These are phyloP conservation scores for Tetanocera ferruginea DNA, from an alignment of 2,888 invertebrate genomes.

Conservation along the genomic window DNA sequence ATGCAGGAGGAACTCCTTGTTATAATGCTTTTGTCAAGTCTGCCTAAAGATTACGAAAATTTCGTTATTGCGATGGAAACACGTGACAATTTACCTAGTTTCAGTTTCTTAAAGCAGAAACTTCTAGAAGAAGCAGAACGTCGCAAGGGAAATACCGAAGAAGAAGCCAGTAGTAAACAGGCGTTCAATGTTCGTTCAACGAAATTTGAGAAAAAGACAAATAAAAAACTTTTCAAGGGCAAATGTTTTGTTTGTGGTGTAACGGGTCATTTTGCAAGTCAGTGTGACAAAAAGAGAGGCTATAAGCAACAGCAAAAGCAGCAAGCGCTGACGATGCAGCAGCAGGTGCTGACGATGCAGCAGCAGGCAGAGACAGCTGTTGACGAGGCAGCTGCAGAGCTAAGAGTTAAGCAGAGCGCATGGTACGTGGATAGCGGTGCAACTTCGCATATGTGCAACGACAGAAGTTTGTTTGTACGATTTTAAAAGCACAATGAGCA, in stretches of 20 bases:
- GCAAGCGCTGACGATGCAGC: slow-evolving; percentile 39
- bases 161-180: slow-evolving; percentile 21
- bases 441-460: slow-evolving; percentile 43
- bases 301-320: slow-evolving; percentile 36
- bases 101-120: slow-evolving; percentile 32
- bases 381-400: slow-evolving; percentile 37
- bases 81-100: slow-evolving; percentile 34
- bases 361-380: too few species aligned
- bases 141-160: slow-evolving; percentile 32
- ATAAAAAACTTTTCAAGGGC: slow-evolving; percentile 37
- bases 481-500: slow-evolving; percentile 40
- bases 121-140: slow-evolving; percentile 35
- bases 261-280: slow-evolving; percentile 32
- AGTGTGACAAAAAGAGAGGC: slow-evolving; percentile 33
- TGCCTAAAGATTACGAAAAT: slow-evolving; percentile 38
- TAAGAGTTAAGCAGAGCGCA: slow-evolving; percentile 11
- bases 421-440: slow-evolving; percentile 45
- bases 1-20: slow-evolving; percentile 33
- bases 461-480: slow-evolving; percentile 36
- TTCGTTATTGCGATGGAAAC: slow-evolving; percentile 44
- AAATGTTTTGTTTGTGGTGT: slow-evolving; percentile 38
- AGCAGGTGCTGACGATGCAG: too few species aligned
- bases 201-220: background rate
- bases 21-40: slow-evolving; percentile 41
- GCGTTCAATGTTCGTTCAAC: slow-evolving; percentile 20